Base-by-base conservation (phyloP, 2,797 vertebrate species). In the Hoplostethus mediterraneus region DNA sequence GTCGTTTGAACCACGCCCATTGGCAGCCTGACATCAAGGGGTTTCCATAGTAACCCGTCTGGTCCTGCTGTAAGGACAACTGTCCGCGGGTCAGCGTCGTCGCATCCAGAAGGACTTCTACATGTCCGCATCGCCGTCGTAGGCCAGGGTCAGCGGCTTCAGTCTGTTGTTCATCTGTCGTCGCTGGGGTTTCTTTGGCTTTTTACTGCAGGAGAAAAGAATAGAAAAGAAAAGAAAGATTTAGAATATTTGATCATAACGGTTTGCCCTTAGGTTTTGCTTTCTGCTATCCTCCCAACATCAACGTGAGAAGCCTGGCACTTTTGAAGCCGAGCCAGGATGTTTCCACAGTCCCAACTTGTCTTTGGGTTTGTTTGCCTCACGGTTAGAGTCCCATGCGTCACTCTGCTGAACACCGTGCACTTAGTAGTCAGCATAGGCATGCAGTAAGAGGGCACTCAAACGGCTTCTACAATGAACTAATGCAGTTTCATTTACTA, bases 181-280 rank as follows among this genome's bases (percentile, higher is more conserved):
- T 81, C 98, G 95, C 87, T 97, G 97, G 6, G 98, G 97, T 91
- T 98, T 98, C 96, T 99, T 99, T 96, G 98, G 98, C 95, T 98
- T 99, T 96, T 99, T 99, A 92, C 98, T 99, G 17, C 2, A 65
- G 14, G 16, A 9, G 17, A 45, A 21, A 2, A 10, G 44, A 47
- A 12, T 73, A 63, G 61, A 13, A 63, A 6, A 71, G 7, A 62
- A 31, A 3, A 54, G 44, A 28, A 63, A 1, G 31, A 16, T 2
- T 72, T 17, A 71, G 25, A 51, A 31, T 44, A 44, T 44, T 12
- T 13, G 42, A 44, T 11, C 13, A 12, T 40, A 40, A 40, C 7
- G 1, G 38, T 4, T 13, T 13, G 3, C 42, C 3, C 42, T 44
- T 44, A 44, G 12, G 13, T 21, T 44, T 44, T 44, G 12, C 11